Conservation (phyloP, 2,113 vertebrate species). For the Sinosuthora webbiana region DNA sequence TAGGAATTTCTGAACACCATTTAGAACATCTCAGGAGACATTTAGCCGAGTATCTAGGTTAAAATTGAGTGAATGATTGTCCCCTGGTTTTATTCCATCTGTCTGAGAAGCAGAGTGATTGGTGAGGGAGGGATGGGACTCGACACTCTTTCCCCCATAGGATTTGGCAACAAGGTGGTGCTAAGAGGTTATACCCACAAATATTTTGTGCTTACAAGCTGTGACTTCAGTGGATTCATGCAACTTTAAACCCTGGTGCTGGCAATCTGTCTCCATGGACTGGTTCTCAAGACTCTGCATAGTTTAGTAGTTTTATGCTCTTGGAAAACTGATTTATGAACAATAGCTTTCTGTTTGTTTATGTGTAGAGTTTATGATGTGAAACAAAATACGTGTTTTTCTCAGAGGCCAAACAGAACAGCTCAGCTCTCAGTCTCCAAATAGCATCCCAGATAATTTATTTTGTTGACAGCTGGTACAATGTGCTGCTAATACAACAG, state of each 20-base stretch:
- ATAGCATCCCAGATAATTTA: not conserved
- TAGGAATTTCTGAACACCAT: not conserved
- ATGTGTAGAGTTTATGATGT: not conserved
- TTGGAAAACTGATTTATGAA: not conserved
- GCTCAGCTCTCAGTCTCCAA: not conserved
- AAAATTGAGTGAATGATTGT: not conserved
- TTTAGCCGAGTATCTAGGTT: not conserved
- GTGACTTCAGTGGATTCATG: not conserved
- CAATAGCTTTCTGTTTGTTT: not conserved
- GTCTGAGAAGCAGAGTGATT: not conserved
- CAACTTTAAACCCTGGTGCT: not conserved
- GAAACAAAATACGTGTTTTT: not conserved
- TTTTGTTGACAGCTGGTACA: not conserved
- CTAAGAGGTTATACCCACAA: not conserved
- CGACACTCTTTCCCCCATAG: rapidly evolving
- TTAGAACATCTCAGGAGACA: not conserved
- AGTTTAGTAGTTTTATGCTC: not conserved
- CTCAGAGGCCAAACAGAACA: not conserved
- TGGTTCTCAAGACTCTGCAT: not conserved
- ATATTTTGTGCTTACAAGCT: not conserved
- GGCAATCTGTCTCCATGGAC: not conserved
- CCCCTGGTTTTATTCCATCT: not conserved
- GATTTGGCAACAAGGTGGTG: not conserved
- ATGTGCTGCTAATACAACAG: not conserved
- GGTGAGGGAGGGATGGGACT: not conserved